Conservation (phyloP, 2,888 invertebrate species). For the Anarsia innoxiella region DNA sequence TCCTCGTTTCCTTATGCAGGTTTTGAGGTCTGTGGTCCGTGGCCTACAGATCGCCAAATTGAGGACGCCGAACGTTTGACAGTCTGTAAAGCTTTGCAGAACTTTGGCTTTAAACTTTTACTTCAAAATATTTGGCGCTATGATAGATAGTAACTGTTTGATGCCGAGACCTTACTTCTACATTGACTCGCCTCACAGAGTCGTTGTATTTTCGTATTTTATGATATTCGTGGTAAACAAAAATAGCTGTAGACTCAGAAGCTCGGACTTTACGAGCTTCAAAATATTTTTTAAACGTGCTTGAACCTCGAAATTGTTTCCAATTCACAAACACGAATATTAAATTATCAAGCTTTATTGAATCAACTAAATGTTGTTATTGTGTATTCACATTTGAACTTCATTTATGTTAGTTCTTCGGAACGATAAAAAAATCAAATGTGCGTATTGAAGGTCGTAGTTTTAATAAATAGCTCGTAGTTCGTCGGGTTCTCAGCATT, state of each 20-base stretch:
- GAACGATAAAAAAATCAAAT: slow-evolving; percentile 17
- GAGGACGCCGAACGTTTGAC: slow-evolving; percentile 28
- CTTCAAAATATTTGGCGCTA: no score
- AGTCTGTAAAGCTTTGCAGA: no score
- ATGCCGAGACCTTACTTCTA: slow-evolving; percentile 6
- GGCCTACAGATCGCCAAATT: slow-evolving; percentile 39
- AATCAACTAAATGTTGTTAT: no score
- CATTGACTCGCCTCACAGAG: slow-evolving; percentile 5
- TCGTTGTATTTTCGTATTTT: slow-evolving; percentile 21
- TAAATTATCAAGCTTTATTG: no score
- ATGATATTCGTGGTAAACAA: slow-evolving; percentile 18
- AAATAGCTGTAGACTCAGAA: slow-evolving; percentile 21
- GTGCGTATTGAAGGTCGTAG: slow-evolving; percentile 32
- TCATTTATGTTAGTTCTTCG: slow-evolving; percentile 3
- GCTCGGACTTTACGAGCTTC: slow-evolving; percentile 23
- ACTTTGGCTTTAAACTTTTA: no score
- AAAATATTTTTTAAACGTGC: slow-evolving; percentile 24
- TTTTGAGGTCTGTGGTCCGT: slow-evolving; percentile 46
- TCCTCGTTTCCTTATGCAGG: slow-evolving; percentile 48
- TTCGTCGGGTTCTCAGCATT: slow-evolving; percentile 32
- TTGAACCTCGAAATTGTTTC: slow-evolving; percentile 13
- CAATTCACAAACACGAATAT: no score
- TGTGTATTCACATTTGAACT: slow-evolving; percentile 1
- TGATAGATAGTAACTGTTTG: slow-evolving; percentile 4
- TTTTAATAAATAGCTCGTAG: slow-evolving; percentile 30